These are phyloP conservation scores for Liolophura sinensis DNA, from an alignment of 1,140 invertebrate genomes.

Conservation along the genomic window DNA sequence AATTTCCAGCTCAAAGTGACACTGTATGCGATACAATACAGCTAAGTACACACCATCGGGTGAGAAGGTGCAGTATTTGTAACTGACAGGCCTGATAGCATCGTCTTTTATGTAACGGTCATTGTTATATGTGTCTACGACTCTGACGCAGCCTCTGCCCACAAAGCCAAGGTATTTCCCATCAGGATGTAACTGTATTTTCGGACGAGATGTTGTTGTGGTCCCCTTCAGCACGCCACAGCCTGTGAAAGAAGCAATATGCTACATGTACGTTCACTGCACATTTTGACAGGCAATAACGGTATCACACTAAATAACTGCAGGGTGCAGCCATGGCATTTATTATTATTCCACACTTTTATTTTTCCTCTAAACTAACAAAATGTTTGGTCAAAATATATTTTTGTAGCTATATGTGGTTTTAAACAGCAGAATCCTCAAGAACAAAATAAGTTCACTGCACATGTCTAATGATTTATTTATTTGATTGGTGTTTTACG, in stretches of 20 bases:
- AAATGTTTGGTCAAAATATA: no score
- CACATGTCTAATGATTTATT: no score
- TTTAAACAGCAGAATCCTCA: no score
- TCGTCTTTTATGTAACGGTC: slow-evolving; percentile 9
- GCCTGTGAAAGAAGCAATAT: slow-evolving; percentile 12
- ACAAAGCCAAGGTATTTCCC: slow-evolving; percentile 25
- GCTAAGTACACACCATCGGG: slow-evolving; percentile 33
- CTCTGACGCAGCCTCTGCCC: slow-evolving; percentile 14
- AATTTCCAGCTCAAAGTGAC: slow-evolving; percentile 22
- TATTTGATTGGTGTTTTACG: no score
- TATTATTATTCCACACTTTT: no score
- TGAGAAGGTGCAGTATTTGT: slow-evolving; percentile 29
- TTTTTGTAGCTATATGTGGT: no score
- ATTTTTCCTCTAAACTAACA: no score
- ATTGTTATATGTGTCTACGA: slow-evolving; percentile 15
- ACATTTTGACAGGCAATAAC: no score
- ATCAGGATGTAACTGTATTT: slow-evolving; percentile 24
- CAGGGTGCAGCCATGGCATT: no score
- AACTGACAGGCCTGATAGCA: slow-evolving; percentile 22
- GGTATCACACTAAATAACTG: no score
- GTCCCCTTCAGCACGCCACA: slow-evolving; percentile 15
- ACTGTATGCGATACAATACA: slow-evolving; percentile 17
- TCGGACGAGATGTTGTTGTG: slow-evolving; percentile 16
- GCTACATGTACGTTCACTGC: neutral
- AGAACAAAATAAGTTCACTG: no score